These are phyloP conservation scores for Tapirus indicus DNA, from an alignment of 2,797 vertebrate genomes.

Conservation along the genomic window DNA sequence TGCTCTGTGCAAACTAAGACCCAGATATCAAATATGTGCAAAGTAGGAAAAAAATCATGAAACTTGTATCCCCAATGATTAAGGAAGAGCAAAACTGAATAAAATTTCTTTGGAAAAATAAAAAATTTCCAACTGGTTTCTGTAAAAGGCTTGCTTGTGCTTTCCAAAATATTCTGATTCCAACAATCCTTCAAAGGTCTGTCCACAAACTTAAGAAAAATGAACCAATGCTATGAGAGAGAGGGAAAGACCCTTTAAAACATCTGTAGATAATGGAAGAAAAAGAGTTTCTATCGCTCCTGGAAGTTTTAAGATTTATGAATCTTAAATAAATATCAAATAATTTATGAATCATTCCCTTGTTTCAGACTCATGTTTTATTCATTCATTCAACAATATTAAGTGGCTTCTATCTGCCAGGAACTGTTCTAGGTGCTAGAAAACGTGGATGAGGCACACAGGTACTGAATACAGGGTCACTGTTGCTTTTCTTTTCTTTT, in stretches of 20 bases:
- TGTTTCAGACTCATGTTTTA: conserved; percentile 14
- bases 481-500: neutral
- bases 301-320: neutral
- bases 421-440: neutral
- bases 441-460: neutral
- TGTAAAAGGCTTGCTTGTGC: neutral
- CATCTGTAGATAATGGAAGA: neutral
- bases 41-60: neutral
- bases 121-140: neutral
- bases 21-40: neutral
- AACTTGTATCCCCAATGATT: neutral
- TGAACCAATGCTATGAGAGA: fast-evolving
- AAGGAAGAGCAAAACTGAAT: neutral
- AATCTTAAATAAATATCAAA: neutral
- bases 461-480: neutral
- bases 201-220: neutral
- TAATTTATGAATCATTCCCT: neutral
- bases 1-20: neutral
- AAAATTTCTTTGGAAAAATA: neutral
- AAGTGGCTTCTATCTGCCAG: neutral
- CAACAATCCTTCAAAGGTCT: neutral
- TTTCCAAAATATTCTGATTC: neutral
- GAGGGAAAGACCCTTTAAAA: neutral
- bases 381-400: conserved; percentile 26
- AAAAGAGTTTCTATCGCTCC: neutral